Evolutionary conservation across 2,113 vertebrate species (phyloP).

Genomic region (Microcebus murinus): DNA sequence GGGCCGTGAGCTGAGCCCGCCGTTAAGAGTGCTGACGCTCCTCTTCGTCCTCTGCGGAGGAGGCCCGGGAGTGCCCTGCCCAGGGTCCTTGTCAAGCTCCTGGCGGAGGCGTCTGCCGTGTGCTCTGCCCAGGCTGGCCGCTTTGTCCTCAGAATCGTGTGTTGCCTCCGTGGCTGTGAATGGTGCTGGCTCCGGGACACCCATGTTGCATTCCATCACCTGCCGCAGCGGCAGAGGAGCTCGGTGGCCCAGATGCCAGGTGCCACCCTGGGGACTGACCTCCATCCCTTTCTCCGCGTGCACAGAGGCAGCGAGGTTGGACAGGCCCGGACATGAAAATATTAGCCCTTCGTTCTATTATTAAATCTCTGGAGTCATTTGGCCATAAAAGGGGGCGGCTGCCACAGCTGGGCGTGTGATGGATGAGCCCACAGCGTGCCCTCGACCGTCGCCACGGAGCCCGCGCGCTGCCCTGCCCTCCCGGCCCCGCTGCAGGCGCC

Average conservation of each 20-base stretch:
- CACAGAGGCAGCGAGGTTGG: not conserved
- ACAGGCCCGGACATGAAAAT: not conserved
- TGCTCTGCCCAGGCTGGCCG: no score
- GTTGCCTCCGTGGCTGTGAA: not conserved
- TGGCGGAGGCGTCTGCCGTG: fast-evolving
- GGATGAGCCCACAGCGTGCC: conserved; percentile 28
- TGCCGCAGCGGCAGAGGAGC: not conserved
- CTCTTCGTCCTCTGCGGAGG: not conserved
- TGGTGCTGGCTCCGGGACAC: not conserved
- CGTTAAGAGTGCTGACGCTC: fast-evolving
- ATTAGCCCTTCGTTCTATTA: conserved; percentile 42
- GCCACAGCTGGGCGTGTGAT: conserved; percentile 45
- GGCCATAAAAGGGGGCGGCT: conserved; percentile 75
- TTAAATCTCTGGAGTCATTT: conserved; percentile 63
- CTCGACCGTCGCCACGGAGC: not conserved
- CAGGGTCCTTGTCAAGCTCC: not conserved
- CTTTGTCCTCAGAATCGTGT: not conserved
- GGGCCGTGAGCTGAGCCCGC: not conserved
- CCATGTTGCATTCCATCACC: not conserved
- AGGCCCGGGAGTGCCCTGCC: fast-evolving
- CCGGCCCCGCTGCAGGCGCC: fast-evolving
- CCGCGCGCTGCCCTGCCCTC: not conserved
- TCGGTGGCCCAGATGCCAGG: fast-evolving
- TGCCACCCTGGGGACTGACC: not conserved
- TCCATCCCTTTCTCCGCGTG: not conserved